Percentiles rank a stretch among this genome's conserved stretches.
Conservation (phyloP, 2,113 vertebrate genomes). For the Ellobius talpinus region DNA sequence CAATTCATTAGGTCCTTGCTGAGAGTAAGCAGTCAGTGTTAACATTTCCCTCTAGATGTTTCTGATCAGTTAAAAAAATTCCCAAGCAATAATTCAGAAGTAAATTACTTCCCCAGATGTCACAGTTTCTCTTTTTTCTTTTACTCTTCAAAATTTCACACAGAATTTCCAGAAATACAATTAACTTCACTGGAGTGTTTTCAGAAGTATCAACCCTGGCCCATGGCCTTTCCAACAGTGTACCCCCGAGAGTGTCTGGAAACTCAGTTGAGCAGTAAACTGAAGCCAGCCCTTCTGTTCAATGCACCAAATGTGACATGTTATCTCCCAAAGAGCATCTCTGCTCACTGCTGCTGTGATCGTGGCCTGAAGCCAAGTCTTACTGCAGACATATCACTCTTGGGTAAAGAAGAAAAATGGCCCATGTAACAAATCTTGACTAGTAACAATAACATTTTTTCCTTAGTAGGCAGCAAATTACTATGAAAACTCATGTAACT, state of each 20-base stretch:
- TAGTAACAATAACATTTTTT: background rate
- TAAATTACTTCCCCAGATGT: slow-evolving; percentile 37
- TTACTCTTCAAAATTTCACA: background rate
- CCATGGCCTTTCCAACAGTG: slow-evolving; percentile 1
- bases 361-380: background rate
- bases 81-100: slow-evolving; percentile 39
- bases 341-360: background rate
- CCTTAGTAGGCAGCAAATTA: background rate
- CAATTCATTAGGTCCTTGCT: background rate
- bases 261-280: slow-evolving; percentile 20
- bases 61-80: slow-evolving; percentile 47
- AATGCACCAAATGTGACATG: background rate
- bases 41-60: background rate
- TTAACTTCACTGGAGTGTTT: slow-evolving; percentile 54
- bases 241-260: slow-evolving; percentile 3
- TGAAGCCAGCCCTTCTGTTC: slow-evolving; percentile 58
- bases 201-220: background rate
- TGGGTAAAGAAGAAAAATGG: background rate
- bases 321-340: background rate
- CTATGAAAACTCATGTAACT: background rate
- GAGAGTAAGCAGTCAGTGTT: background rate
- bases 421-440: background rate
- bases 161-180: slow-evolving; percentile 52
- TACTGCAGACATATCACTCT: background rate
- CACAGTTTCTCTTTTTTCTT: background rate